Base-by-base conservation (phyloP, 2,113 vertebrate genomes). In the Centropus unirufus region DNA sequence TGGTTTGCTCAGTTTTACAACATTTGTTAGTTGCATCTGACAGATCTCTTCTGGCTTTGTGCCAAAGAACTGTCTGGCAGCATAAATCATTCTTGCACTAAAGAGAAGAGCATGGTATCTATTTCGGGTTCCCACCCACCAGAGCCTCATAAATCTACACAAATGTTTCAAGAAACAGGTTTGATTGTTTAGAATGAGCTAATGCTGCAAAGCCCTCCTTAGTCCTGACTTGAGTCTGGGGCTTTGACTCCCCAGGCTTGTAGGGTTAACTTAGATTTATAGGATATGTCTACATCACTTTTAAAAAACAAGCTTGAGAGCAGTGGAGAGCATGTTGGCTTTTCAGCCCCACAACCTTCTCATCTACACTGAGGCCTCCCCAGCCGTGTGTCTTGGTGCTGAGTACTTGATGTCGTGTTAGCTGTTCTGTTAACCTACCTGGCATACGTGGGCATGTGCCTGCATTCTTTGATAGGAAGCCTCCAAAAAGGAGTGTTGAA, bases 41-140 rank as follows among this genome's bases (percentile, higher is more conserved):
- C 63, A 74, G 83, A 87, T 95, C 74, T 87, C 8, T 75, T 87
- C 85, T 96, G 93, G 91, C 92, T 73, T 58, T 1, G 9, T 89
- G 92, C 93, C 92, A 1, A 51, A 55, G 75, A 90, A 49, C 89
- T 97, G 93, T 86, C 88, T 87, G 80, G 83, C 85, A 78, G 62
- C 92, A 75, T 94, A 96, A 97, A 96, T 97, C 95, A 94, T 94
- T 83, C 75, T 89, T 86, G 63, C 83, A 82, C 91, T 67, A 80
- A 80, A 87, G 76, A 95, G 93, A 95, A 82, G 87, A 95, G 82
- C 76, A 55, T 0, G 1, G 93, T 92, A 86, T 92, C 94, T 90
- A 15, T 95, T 96, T 95, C 90, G 92, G 83, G 86, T 95, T 95
- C 86, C 89, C 92, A 95, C 96, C 89, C 93, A 88, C 91, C 67